Base-by-base conservation (phyloP, 2,888 invertebrate species). In the Athrips mouffetella region DNA sequence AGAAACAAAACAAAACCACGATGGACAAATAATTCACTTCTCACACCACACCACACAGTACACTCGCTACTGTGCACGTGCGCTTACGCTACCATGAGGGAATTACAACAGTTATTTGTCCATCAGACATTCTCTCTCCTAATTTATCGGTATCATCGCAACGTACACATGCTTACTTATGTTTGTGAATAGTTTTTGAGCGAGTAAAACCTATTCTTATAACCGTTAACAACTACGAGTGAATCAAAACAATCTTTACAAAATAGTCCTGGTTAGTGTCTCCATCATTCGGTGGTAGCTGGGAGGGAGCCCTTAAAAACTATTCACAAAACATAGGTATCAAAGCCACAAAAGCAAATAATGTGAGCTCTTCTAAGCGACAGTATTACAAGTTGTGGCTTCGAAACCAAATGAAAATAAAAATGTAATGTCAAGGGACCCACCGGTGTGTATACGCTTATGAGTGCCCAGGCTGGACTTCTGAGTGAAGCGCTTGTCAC, bases 381-480 rank as follows among this genome's bases (percentile, higher is more conserved):
- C 53, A 53, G 53, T 47, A 53, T 59, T 35, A 62, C 57, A 57
- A 63, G 73, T 81, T 86, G 86, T 83, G 86, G 80, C 86, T 86
- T 67, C 62, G 87, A 86, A 60, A 85, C 87, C 86, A 70, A 72
- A 71, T 67, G 70, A 71, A 80, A 76, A 79, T 73, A 76, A 79
- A 60, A 81, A 72, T 70, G 74, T 72, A 80, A 82, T 82, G 73
- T 81, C 79, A 81, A 80, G 84, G 84, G 86, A 89, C 89, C 89
- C 92, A 90, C 90, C 90, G 65, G 94, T 93, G 80, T 94, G 94
- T 68, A 93, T 93, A 74, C 94, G 91, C 80, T 93, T 93, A 89
- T 94, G 94, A 70, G 94, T 94, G 85, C 94, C 94, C 67, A 94
- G 89, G 85, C 94, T 94, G 76, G 94, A 94, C 87, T 94, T 94